phyloP scores from a whole-genome alignment of 1,140 invertebrate genomes.

The Cataglyphis hispanica region DNA sequence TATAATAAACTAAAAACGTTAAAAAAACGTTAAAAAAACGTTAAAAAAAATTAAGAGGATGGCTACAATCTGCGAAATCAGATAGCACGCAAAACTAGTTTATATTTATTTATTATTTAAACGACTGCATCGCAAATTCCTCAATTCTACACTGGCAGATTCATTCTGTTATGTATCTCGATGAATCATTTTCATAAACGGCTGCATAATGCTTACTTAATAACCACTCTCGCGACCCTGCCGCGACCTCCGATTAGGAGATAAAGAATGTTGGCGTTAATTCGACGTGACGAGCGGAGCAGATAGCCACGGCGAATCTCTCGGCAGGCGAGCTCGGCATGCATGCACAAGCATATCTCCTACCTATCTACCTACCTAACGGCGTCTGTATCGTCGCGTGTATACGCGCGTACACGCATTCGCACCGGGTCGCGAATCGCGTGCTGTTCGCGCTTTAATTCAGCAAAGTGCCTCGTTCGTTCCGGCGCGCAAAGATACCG shows the following conservation, averaged over 20 bases:
- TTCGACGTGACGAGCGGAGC: conserved; percentile 45
- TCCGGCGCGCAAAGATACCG: conserved; percentile 66
- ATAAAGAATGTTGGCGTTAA: conserved; percentile 67
- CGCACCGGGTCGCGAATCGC: conserved; percentile 65
- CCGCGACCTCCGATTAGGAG: conserved; percentile 63
- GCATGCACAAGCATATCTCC: neutral
- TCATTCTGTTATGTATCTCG: neutral
- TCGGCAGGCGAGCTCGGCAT: conserved; percentile 33
- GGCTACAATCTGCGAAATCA: neutral
- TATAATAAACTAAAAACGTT: neutral
- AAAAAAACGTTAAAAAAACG: neutral
- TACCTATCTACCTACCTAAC: conserved; percentile 30
- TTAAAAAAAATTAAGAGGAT: neutral
- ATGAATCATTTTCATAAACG: neutral
- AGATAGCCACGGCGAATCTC: conserved; percentile 50
- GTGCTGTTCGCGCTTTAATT: conserved; percentile 79
- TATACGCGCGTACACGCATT: conserved; percentile 36
- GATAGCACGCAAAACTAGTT: too few species aligned
- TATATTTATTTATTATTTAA: too few species aligned
- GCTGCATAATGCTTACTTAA: neutral
- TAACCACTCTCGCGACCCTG: conserved; percentile 21
- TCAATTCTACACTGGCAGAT: neutral
- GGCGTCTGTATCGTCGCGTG: conserved; percentile 49
- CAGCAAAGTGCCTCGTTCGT: conserved; percentile 78
- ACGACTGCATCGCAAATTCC: neutral